Base-by-base conservation (phyloP, 64 coral and sea anemone genomes). In the Dendrophyllia cribrosa region DNA sequence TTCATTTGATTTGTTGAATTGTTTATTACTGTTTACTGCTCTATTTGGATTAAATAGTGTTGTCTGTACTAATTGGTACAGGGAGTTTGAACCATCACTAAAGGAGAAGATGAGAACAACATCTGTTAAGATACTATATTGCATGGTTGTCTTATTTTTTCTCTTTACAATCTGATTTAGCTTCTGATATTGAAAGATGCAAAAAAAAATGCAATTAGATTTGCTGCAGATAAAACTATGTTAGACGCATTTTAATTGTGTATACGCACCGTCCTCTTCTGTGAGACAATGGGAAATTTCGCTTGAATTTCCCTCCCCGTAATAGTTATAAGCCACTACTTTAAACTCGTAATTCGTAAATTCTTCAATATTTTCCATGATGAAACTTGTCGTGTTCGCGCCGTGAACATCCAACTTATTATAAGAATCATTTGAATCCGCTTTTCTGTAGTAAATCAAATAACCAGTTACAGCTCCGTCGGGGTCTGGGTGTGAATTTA, bases 231-330 rank as follows among this genome's bases (percentile, higher is more conserved):
- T n/a, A n/a, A n/a, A n/a, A n/a, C n/a, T n/a, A n/a, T n/a, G n/a
- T n/a, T n/a, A n/a, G 4, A 15, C 6, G 34, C 70, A 72, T 43
- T 43, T 15, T 9, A 26, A 34, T 12, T 13, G 21, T 12, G 25
- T 43, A 34, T 71, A 83, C 84, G 43, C 72, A 93, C 91, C 91
- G 53, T 80, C 91, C 19, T 93, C 73, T 43, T 78, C 66, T 9
- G 91, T 93, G 20, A 67, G 6, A 14, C 91, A 93, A 6, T 16
- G 34, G 19, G 77, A 48, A 10, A 52, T 48, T 23, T 55, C 84
- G 12, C 91, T 93, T 60, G 77, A 66, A 45, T 93, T 93, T 2
- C 91, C 83, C 23, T 72, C 73, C 4, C 73, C 91, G 61, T 70
- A 77, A 19, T 60, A 12, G 64, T 88, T 93, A 62, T 58, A 93